A percentile compares a stretch with the other conserved stretches of the same genome.
These are phyloP conservation scores for Balanococcus diminutus DNA, from an alignment of 2,888 invertebrate genomes.

Conservation along the genomic window DNA sequence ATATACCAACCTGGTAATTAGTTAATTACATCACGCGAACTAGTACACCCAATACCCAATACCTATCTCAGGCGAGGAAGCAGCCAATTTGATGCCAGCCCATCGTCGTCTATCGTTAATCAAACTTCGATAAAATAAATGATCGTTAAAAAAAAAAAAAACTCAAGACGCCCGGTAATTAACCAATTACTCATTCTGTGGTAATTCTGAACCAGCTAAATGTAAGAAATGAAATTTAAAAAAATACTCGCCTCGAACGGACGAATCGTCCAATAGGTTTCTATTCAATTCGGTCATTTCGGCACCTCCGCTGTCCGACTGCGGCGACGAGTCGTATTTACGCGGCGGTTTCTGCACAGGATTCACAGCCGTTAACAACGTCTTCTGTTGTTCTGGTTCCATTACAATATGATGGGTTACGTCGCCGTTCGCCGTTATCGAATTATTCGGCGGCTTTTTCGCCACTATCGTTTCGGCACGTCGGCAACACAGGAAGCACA, in stretches of 20 bases:
- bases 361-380: constrained; percentile 81
- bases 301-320: constrained; percentile 74
- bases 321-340: constrained; percentile 75
- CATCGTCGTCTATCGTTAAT: background rate
- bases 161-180: background rate
- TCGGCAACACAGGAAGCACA: constrained; percentile 66
- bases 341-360: constrained; percentile 84
- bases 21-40: constrained; percentile 27
- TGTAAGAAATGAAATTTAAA: background rate
- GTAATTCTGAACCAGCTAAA: background rate
- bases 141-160: background rate
- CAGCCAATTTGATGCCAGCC: no score
- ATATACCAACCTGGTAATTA: constrained; percentile 2
- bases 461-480: constrained; percentile 59
- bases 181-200: background rate
- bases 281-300: constrained; percentile 83
- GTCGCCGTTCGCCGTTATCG: constrained; percentile 70
- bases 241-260: constrained; percentile 54
- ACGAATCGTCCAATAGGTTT: constrained; percentile 75
- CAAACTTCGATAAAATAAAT: constrained; percentile 1
- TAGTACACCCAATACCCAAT: background rate
- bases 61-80: background rate
- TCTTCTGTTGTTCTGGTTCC: constrained; percentile 77
- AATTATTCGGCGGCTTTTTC: constrained; percentile 64
- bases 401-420: constrained; percentile 66